Percentiles rank a stretch among this genome's conserved stretches.
Conservation (phyloP, 2,888 invertebrate genomes). For the Listrodromus nycthemerus region DNA sequence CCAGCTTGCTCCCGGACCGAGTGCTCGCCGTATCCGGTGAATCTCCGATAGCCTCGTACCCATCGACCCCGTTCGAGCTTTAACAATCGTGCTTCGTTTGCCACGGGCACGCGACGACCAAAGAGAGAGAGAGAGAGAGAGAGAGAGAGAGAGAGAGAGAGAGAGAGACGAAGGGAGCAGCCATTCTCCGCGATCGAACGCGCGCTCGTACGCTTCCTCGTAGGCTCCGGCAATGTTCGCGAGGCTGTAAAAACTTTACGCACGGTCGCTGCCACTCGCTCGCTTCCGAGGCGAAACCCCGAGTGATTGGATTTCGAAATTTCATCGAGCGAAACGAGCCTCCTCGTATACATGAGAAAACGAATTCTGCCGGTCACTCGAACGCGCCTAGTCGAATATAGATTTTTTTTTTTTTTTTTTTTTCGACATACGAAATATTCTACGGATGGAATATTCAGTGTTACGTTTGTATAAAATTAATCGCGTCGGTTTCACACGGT, state of each 20-base stretch:
- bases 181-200: slow-evolving; percentile 40
- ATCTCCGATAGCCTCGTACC: slow-evolving; percentile 28
- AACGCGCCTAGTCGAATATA: no score
- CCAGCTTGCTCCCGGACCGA: slow-evolving; percentile 14
- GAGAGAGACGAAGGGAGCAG: slow-evolving; percentile 17
- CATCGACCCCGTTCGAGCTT: slow-evolving; percentile 48
- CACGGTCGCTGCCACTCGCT: background rate
- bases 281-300: background rate
- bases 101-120: background rate
- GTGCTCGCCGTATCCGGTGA: slow-evolving; percentile 18
- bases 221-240: background rate
- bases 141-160: background rate
- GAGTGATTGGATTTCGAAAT: slow-evolving; percentile 42
- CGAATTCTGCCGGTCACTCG: no score
- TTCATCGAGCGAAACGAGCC: slow-evolving; percentile 29
- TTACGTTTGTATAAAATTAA: no score
- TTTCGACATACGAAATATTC: no score
- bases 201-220: slow-evolving; percentile 17
- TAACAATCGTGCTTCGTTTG: slow-evolving; percentile 50
- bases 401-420: no score
- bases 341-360: no score
- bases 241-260: slow-evolving; percentile 31
- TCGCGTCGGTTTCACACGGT: no score
- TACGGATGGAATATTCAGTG: no score
- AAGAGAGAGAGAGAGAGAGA: background rate